Percentiles rank a stretch among this genome's conserved stretches.
Evolutionary conservation across 2,113 vertebrate genomes (phyloP).

Genomic region (Rana temporaria): DNA sequence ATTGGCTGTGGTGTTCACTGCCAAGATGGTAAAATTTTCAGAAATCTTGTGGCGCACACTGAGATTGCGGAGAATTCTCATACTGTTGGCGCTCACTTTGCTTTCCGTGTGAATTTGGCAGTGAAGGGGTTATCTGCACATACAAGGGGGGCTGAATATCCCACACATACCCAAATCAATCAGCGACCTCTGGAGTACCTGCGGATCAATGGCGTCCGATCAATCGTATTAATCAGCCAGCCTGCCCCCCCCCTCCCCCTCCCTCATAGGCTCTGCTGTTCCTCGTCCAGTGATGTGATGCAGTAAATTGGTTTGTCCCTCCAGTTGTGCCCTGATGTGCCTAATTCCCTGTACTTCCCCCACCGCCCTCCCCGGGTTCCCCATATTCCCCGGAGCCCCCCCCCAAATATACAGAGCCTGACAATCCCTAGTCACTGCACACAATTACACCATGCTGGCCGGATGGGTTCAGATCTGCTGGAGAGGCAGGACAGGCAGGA

Average conservation of each 20-base stretch:
- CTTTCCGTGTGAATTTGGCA: neutral
- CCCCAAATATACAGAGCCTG: constrained; percentile 1
- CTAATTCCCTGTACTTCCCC: neutral
- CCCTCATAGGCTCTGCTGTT: too few relatives aligned
- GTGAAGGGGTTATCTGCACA: neutral
- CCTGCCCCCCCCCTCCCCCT: neutral
- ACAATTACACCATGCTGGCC: too few relatives aligned
- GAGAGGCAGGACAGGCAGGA: neutral
- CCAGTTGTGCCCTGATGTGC: neutral
- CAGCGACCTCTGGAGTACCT: neutral
- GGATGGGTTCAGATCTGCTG: too few relatives aligned
- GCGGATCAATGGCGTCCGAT: constrained; percentile 36
- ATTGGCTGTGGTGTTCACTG: too few relatives aligned
- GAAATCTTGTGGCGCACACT: too few relatives aligned
- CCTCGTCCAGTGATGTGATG: neutral
- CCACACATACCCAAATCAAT: neutral
- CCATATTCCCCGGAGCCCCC: constrained; percentile 27
- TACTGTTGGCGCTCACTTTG: too few relatives aligned
- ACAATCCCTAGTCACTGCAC: too few relatives aligned
- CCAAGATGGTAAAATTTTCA: too few relatives aligned
- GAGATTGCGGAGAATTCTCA: too few relatives aligned
- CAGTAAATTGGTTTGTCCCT: neutral
- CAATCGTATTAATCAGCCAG: constrained; percentile 1
- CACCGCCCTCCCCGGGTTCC: constrained; percentile 7
- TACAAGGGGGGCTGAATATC: neutral